phyloP scores from a whole-genome alignment of 2,797 vertebrate genomes.

The Arvicola amphibius region DNA sequence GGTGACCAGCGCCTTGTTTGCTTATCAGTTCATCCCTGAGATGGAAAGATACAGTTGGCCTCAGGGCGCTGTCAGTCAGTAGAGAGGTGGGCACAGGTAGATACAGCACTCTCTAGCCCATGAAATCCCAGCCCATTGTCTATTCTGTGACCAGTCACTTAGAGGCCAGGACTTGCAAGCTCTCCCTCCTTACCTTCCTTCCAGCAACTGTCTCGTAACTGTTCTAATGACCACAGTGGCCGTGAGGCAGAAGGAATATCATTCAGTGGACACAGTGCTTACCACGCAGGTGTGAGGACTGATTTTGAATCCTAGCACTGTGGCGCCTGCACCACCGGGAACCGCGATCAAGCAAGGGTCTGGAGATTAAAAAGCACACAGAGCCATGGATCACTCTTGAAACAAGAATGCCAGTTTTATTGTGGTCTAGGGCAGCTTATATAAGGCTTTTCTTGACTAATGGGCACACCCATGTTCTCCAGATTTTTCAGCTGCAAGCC shows the following conservation, averaged over 20 bases:
- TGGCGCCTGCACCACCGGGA: too few relatives aligned
- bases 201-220: fast-evolving
- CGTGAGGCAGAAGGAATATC: fast-evolving
- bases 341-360: too few relatives aligned
- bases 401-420: too few relatives aligned
- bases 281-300: neutral
- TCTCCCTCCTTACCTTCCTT: too few relatives aligned
- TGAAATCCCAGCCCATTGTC: fast-evolving
- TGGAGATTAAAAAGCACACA: too few relatives aligned
- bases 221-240: neutral
- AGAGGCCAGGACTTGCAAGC: neutral
- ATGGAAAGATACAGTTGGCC: neutral
- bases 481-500: too few relatives aligned
- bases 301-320: neutral
- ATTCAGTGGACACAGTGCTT: neutral
- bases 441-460: too few relatives aligned
- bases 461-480: too few relatives aligned
- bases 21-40: neutral
- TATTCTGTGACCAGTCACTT: neutral
- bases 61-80: fast-evolving
- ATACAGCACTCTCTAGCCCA: fast-evolving
- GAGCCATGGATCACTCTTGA: too few relatives aligned
- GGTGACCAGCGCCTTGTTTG: neutral
- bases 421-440: too few relatives aligned
- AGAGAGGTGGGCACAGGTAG: neutral